Percentiles rank a stretch among this genome's conserved stretches.
Conservation (phyloP, 2,797 vertebrate species). For the Tangara arthus region DNA sequence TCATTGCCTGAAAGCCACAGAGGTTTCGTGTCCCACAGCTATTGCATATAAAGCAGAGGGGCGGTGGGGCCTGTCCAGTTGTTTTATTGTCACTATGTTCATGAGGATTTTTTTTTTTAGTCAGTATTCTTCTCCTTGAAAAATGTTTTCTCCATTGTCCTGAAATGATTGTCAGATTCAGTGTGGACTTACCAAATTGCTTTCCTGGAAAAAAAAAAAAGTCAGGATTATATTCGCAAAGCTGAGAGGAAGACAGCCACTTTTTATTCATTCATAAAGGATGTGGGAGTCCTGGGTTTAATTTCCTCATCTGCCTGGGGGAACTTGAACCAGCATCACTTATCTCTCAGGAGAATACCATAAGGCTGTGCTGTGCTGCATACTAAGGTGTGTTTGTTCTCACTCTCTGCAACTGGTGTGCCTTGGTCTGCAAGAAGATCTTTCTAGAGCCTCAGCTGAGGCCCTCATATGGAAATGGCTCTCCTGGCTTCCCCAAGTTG, state of each 20-base stretch:
- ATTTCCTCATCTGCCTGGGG: slow-evolving; percentile 65
- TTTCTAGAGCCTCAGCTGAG: background rate
- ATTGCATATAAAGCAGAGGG: background rate
- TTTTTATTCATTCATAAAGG: slow-evolving; percentile 66
- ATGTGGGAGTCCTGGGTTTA: slow-evolving; percentile 63
- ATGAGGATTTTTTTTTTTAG: background rate
- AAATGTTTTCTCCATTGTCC: slow-evolving; percentile 44
- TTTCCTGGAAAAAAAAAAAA: slow-evolving; percentile 41
- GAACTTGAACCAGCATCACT: slow-evolving; percentile 61
- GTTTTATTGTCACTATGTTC: background rate
- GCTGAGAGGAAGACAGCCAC: slow-evolving; percentile 50
- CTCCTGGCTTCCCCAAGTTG: background rate
- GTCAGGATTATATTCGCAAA: slow-evolving; percentile 58
- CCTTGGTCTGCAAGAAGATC: background rate
- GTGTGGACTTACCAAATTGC: slow-evolving; percentile 54
- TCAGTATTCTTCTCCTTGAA: slow-evolving; percentile 1
- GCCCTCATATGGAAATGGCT: background rate
- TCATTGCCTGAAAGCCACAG: background rate
- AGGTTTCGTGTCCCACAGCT: background rate
- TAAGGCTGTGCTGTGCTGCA: slow-evolving; percentile 47
- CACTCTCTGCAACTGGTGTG: background rate
- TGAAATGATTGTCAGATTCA: slow-evolving; percentile 21
- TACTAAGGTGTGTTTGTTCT: slow-evolving; percentile 48
- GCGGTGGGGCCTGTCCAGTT: background rate
- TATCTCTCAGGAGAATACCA: slow-evolving; percentile 60